phyloP scores from a whole-genome alignment of 2,797 vertebrate species.

The Acomys russatus region DNA sequence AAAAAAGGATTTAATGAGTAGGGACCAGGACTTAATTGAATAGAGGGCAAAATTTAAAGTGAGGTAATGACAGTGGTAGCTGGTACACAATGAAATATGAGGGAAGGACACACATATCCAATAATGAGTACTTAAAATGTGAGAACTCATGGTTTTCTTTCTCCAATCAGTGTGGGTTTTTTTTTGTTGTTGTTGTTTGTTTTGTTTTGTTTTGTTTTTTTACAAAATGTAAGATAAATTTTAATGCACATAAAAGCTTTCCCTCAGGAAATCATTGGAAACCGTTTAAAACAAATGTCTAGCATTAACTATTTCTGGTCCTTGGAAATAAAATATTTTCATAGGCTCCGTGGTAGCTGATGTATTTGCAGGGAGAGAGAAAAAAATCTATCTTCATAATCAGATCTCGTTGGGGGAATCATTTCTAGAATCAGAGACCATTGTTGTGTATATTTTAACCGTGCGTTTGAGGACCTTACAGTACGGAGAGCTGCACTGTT shows the following conservation, averaged over 20 bases:
- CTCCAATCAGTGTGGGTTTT: neutral
- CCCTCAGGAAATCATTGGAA: constrained; percentile 65
- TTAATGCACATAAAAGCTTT: constrained; percentile 46
- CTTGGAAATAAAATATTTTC: constrained; percentile 79
- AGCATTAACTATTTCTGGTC: constrained; percentile 16
- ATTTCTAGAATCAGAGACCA: constrained; percentile 69
- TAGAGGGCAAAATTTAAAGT: neutral
- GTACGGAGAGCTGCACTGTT: constrained; percentile 50
- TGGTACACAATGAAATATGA: neutral
- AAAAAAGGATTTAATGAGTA: neutral
- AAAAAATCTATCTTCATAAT: constrained; percentile 68
- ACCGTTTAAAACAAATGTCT: constrained; percentile 74
- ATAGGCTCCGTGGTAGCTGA: constrained; percentile 17
- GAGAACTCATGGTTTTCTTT: constrained; percentile 48
- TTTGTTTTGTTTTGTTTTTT: neutral
- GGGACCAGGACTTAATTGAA: constrained; percentile 36
- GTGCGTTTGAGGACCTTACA: constrained; percentile 61
- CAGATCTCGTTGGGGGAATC: constrained; percentile 67
- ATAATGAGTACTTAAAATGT: constrained; percentile 31
- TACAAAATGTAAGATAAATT: constrained; percentile 40
- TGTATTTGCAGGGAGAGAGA: constrained; percentile 25
- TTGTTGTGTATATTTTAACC: constrained; percentile 57
- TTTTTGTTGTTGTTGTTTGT: too few relatives aligned
- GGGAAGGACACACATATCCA: neutral
- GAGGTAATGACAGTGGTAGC: neutral